Evolutionary conservation across 2,113 vertebrate genomes (phyloP), one percentile per base, ranked within the genome.

Genomic region (Hylia prasina): DNA sequence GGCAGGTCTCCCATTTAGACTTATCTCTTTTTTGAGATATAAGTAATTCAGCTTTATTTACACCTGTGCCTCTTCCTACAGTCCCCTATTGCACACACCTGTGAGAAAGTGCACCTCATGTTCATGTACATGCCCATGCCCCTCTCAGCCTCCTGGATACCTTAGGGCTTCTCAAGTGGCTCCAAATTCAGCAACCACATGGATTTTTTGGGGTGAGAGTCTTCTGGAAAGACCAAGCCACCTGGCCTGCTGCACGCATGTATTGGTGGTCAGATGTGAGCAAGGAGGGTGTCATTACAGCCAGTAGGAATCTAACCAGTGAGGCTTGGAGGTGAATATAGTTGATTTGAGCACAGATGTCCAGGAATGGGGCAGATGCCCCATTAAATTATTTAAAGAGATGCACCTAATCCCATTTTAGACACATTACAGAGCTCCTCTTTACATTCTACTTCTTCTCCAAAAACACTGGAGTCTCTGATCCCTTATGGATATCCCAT

Each of bases 71-170:
- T 54, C 30, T 68, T 11, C 21, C 24, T 69, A 4, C 6, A 58
- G 7, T 14, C 17, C 15, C 61, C 9, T 44, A 11, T 65, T 14
- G 6, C 21, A 35, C 35, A 40, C 12, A 48, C 1, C 31, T 20
- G 14, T 22, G 27, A 33, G n/a, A 47, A 63, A 61, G 12, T 27
- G 13, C 0, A 0, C 18, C 15, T 25, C 0, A 0, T 27, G 16
- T 15, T 56, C 54, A 40, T 33, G 44, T 1, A 1, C 9, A 2
- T 5, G 7, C 2, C 10, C 9, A 2, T 5, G 7, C 2, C 10
- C 4, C 5, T 39, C 1, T 56, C 4, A 5, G 4, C 27, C 12
- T 81, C 18, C n/a, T 31, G 56, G 31, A 11, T 37, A 54, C 7
- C 4, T n/a, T 5, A 33, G 24, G 16, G 6, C 18, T 70, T 75